phyloP scores from a whole-genome alignment of 2,888 invertebrate species.

The Caenorhabditis parvicauda region DNA sequence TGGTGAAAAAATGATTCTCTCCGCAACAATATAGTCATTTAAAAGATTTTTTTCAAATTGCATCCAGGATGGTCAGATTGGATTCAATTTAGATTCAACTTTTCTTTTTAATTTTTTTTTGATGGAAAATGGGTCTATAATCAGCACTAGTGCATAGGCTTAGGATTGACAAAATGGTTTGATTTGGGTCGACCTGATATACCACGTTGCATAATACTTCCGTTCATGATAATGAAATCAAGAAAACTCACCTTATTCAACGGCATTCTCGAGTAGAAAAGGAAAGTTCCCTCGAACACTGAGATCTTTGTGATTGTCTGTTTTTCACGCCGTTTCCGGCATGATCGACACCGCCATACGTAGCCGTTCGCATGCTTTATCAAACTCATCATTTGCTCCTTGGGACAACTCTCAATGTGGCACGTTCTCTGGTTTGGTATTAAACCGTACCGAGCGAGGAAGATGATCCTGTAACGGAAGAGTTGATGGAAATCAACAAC shows the following conservation, averaged over 20 bases:
- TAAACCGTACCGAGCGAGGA: slow-evolving; percentile 36
- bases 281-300: slow-evolving; percentile 41
- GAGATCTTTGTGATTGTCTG: slow-evolving; percentile 40
- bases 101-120: no score
- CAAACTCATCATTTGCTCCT: slow-evolving; percentile 40
- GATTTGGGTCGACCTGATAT: no score
- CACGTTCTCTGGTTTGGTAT: slow-evolving; percentile 40
- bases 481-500: not conserved
- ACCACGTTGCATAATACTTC: no score
- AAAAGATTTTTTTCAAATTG: no score
- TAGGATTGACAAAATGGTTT: no score
- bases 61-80: no score
- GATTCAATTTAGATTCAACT: no score
- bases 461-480: slow-evolving; percentile 31
- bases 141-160: no score
- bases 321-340: slow-evolving; percentile 36
- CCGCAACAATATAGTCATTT: no score
- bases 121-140: no score
- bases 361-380: slow-evolving; percentile 45
- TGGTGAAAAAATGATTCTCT: no score
- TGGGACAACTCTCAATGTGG: slow-evolving; percentile 31
- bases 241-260: slow-evolving; percentile 39
- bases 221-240: not conserved
- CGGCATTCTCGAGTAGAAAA: slow-evolving; percentile 41
- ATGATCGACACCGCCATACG: slow-evolving; percentile 45